Conservation (phyloP, 1,140 invertebrate genomes). For the Drosophila serrata region DNA sequence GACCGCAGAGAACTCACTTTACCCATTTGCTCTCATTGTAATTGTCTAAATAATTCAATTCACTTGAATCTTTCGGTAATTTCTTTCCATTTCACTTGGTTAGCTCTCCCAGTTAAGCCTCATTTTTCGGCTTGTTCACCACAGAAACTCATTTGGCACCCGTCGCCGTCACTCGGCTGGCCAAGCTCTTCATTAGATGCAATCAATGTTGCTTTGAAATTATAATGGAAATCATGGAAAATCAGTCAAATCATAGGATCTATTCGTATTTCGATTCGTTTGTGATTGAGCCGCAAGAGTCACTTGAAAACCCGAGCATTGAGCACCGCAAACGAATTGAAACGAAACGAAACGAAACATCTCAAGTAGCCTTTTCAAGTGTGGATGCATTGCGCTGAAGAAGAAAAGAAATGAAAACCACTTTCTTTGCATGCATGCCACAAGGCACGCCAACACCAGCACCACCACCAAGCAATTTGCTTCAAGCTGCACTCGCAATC, state of each 20-base stretch:
- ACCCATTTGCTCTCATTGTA: constrained; percentile 13
- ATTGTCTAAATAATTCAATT: constrained; percentile 44
- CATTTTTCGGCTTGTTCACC: constrained; percentile 45
- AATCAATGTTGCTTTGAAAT: constrained; percentile 53
- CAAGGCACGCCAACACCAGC: constrained; percentile 80
- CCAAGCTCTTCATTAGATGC: constrained; percentile 49
- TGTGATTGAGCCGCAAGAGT: constrained; percentile 56
- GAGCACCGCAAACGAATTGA: constrained; percentile 17
- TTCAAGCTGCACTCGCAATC: constrained; percentile 32
- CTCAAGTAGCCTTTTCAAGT: constrained; percentile 43
- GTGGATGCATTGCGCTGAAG: constrained; percentile 58
- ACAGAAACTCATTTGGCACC: constrained; percentile 65
- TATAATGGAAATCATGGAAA: constrained; percentile 58
- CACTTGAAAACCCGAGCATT: constrained; percentile 42
- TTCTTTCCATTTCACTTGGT: constrained; percentile 36
- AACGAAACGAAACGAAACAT: constrained; percentile 34
- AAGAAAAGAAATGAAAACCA: constrained; percentile 84
- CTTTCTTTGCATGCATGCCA: constrained; percentile 85
- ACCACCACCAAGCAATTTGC: constrained; percentile 67
- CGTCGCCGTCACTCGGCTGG: too few species aligned
- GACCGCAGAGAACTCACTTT: constrained; percentile 13
- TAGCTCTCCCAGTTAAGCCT: constrained; percentile 22
- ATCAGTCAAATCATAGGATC: constrained; percentile 75
- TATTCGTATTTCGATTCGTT: constrained; percentile 28
- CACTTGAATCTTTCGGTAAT: constrained; percentile 21